Evolutionary conservation across 2,888 invertebrate genomes (phyloP).

Genomic region (Neria commutata): DNA sequence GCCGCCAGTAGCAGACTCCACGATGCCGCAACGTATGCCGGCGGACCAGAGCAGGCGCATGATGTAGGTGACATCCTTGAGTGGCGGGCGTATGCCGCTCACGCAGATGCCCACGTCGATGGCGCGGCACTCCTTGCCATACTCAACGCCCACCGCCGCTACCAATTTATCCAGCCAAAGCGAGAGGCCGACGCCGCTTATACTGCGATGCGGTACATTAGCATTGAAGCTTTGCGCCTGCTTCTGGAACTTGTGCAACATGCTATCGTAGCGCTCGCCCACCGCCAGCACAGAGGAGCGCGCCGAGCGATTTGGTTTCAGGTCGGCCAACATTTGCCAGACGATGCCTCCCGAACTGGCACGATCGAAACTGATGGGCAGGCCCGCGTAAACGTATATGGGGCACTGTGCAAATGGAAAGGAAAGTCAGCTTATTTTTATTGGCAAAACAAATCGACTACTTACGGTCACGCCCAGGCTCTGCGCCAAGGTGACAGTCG

Average conservation of each 20-base stretch:
- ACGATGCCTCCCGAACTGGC: constrained; percentile 66
- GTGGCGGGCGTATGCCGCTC: constrained; percentile 66
- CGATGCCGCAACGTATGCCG: constrained; percentile 70
- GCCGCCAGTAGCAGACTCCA: constrained; percentile 65
- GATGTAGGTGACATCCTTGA: constrained; percentile 65
- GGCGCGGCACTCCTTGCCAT: constrained; percentile 64
- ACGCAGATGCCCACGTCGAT: constrained; percentile 75
- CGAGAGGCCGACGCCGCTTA: constrained; percentile 79
- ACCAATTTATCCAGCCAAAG: constrained; percentile 82
- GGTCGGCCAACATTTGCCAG: constrained; percentile 65
- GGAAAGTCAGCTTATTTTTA: neutral
- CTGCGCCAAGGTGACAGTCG: constrained; percentile 73
- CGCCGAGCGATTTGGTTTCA: constrained; percentile 55
- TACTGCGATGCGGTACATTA: constrained; percentile 49
- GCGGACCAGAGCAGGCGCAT: constrained; percentile 73
- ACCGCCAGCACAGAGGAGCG: constrained; percentile 78
- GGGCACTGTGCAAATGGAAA: constrained; percentile 64
- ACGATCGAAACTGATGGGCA: constrained; percentile 65
- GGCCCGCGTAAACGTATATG: constrained; percentile 62
- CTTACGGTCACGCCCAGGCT: constrained; percentile 77
- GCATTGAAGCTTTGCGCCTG: constrained; percentile 59
- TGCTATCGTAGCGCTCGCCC: constrained; percentile 87
- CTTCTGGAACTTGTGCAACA: constrained; percentile 74
- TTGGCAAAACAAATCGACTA: constrained; percentile 3
- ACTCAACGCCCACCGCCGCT: constrained; percentile 65